Evolutionary conservation across 2,797 vertebrate genomes (phyloP).

Genomic region (Coluber constrictor): DNA sequence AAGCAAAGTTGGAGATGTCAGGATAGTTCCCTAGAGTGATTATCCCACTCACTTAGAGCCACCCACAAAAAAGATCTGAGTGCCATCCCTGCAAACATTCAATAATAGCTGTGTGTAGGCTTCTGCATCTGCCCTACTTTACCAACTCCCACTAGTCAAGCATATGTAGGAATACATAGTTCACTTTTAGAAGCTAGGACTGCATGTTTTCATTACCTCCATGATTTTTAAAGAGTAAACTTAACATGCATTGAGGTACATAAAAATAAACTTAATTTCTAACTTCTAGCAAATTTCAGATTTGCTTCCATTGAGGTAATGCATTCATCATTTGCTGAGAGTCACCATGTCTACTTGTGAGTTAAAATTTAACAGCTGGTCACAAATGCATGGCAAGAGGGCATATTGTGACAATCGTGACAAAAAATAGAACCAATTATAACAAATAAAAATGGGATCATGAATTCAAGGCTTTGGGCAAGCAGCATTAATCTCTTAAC

Average conservation of each 20-base stretch:
- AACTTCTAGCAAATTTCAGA: background rate
- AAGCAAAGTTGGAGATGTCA: background rate
- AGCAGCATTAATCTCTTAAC: background rate
- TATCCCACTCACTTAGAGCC: background rate
- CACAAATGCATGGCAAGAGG: background rate
- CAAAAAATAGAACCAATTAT: slow-evolving; percentile 9
- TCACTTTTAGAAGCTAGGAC: background rate
- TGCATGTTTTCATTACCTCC: background rate
- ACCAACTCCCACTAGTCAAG: background rate
- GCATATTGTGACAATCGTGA: background rate
- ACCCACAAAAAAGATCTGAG: background rate
- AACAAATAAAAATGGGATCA: background rate
- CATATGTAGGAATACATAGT: background rate
- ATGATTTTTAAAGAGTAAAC: background rate
- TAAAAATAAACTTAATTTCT: background rate
- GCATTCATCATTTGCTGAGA: background rate
- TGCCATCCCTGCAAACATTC: background rate
- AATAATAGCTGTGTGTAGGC: background rate
- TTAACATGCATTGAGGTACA: background rate
- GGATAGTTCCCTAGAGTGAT: background rate
- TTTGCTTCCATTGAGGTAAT: background rate
- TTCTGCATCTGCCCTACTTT: background rate
- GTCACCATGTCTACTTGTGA: background rate
- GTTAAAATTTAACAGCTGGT: background rate
- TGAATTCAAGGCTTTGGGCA: background rate